A percentile compares a stretch with the other conserved stretches of the same genome.
Evolutionary conservation across 2,888 invertebrate genomes (phyloP).

Genomic region (Standfussiana lucernea): DNA sequence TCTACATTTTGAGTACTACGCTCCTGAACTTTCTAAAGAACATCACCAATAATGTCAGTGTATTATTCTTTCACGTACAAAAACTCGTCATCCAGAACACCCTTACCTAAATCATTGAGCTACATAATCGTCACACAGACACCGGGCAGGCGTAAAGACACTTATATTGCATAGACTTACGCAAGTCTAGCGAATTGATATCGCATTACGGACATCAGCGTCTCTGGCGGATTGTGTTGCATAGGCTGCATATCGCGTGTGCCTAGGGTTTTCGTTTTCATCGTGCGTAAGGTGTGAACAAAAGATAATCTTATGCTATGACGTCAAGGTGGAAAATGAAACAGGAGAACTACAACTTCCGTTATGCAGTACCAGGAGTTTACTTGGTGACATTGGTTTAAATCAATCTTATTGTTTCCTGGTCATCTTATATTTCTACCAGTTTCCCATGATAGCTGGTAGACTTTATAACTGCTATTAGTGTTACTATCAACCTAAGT

Average conservation of each 20-base stretch:
- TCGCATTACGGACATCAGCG: conserved; percentile 58
- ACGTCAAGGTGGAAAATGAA: not conserved
- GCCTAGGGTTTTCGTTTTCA: conserved; percentile 11
- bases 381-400: not conserved
- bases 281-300: not conserved
- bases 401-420: not conserved
- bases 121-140: not conserved
- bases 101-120: not conserved
- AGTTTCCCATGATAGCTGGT: not conserved
- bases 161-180: conserved; percentile 41
- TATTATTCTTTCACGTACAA: not conserved
- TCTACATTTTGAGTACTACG: no score
- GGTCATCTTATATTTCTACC: not conserved
- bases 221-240: conserved; percentile 43
- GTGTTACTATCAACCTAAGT: not conserved
- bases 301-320: not conserved
- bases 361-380: not conserved
- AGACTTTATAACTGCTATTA: not conserved
- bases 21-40: not conserved
- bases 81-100: not conserved
- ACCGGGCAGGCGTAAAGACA: conserved; percentile 13
- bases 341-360: not conserved
- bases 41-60: not conserved
- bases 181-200: conserved; percentile 40
- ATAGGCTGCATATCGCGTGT: conserved; percentile 15